phyloP scores from a whole-genome alignment of 1,140 invertebrate genomes.

The Globodera ellingtonae region DNA sequence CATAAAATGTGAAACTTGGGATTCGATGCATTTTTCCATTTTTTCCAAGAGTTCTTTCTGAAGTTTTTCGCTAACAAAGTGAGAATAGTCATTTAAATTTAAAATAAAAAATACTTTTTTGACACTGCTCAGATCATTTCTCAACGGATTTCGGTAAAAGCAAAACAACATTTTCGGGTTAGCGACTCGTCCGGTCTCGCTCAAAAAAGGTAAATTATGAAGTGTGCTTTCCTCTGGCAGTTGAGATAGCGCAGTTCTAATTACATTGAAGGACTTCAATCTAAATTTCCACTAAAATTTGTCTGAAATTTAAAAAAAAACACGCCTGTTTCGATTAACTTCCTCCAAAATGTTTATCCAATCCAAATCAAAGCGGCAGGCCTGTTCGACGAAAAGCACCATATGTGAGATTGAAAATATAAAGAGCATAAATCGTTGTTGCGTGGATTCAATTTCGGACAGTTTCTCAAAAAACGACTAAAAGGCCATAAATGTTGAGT shows the following conservation, averaged over 20 bases:
- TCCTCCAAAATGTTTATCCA: slow-evolving; percentile 24
- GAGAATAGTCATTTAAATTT: background rate
- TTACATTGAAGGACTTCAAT: background rate
- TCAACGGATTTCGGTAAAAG: slow-evolving; percentile 37
- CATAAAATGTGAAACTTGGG: slow-evolving; percentile 27
- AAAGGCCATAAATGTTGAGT: slow-evolving; percentile 7
- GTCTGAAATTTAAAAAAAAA: slow-evolving; percentile 6
- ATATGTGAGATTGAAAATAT: slow-evolving; percentile 30
- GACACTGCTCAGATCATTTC: slow-evolving; percentile 24
- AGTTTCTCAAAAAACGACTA: slow-evolving; percentile 41
- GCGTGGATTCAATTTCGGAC: slow-evolving; percentile 11
- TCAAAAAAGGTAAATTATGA: background rate
- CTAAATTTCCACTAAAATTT: slow-evolving; percentile 25
- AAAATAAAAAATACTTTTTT: slow-evolving; percentile 33
- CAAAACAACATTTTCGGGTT: slow-evolving; percentile 27
- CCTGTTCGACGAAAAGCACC: slow-evolving; percentile 33
- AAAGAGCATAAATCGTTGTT: slow-evolving; percentile 15
- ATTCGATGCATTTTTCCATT: slow-evolving; percentile 38
- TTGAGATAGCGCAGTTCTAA: slow-evolving; percentile 11
- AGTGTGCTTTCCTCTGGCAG: background rate
- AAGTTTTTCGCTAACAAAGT: background rate
- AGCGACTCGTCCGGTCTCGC: slow-evolving; percentile 24
- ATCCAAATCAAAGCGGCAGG: slow-evolving; percentile 34
- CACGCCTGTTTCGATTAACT: slow-evolving; percentile 24
- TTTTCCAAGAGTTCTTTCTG: slow-evolving; percentile 42